Conservation (phyloP, 2,888 invertebrate genomes). For the Allophyes oxyacanthae region DNA sequence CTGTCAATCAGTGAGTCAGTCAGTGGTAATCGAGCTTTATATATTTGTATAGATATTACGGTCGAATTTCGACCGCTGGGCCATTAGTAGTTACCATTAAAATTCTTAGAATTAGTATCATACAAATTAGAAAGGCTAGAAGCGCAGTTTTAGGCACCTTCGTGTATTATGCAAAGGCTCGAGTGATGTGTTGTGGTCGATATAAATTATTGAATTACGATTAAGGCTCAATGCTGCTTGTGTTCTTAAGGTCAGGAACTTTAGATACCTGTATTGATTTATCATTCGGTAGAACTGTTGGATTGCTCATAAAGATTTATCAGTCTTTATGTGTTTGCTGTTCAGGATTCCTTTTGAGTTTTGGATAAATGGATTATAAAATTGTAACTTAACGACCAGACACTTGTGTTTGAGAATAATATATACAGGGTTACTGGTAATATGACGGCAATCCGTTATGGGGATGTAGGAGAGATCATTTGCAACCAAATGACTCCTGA, state of each 20-base stretch:
- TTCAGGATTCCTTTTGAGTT: neutral
- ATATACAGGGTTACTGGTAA: too few relatives aligned
- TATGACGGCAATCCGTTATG: too few relatives aligned
- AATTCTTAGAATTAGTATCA: neutral
- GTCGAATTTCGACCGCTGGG: too few relatives aligned
- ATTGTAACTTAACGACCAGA: too few relatives aligned
- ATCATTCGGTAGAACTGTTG: slow-evolving; percentile 27
- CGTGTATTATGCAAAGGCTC: slow-evolving; percentile 55
- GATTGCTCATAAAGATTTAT: slow-evolving; percentile 35
- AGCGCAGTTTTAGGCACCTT: slow-evolving; percentile 52
- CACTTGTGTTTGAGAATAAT: too few relatives aligned
- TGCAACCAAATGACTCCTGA: too few relatives aligned
- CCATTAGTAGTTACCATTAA: too few relatives aligned
- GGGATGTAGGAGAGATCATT: too few relatives aligned
- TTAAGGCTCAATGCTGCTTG: slow-evolving; percentile 45
- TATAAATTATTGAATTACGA: slow-evolving; percentile 60
- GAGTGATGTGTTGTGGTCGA: slow-evolving; percentile 57
- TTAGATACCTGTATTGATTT: slow-evolving; percentile 42
- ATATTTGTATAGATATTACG: too few relatives aligned
- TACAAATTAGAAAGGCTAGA: slow-evolving; percentile 4
- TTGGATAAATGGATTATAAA: neutral
- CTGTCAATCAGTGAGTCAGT: too few relatives aligned
- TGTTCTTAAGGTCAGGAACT: slow-evolving; percentile 54
- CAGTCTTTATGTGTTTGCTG: slow-evolving; percentile 19
- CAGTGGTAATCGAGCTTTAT: too few relatives aligned